Conservation (phyloP, 2,888 invertebrate genomes). For the Drosophila longiperda region DNA sequence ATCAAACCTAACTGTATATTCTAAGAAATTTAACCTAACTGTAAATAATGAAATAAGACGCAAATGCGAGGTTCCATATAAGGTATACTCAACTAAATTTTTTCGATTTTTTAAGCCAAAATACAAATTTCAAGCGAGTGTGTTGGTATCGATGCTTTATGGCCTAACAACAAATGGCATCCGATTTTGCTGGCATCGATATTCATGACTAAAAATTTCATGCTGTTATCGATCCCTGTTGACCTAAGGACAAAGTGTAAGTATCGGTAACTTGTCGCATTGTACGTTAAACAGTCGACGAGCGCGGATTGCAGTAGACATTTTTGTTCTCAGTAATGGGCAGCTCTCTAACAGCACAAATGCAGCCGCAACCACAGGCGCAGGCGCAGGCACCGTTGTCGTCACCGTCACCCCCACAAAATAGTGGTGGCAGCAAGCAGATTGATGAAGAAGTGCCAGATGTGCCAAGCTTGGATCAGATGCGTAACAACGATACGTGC, state of each 20-base stretch:
- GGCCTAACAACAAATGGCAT: not conserved
- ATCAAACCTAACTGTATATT: no score
- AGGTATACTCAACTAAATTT: no score
- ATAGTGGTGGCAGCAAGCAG: not conserved
- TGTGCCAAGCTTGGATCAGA: constrained; percentile 11
- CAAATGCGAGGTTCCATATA: no score
- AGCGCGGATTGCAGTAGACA: constrained; percentile 42
- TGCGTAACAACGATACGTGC: constrained; percentile 64
- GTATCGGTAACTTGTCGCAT: constrained; percentile 46
- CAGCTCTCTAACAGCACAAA: constrained; percentile 34
- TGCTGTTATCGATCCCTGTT: no score
- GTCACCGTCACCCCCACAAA: not conserved
- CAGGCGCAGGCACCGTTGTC: not conserved
- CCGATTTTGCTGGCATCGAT: no score
- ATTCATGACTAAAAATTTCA: not conserved
- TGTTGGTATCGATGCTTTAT: no score
- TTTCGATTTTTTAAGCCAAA: no score
- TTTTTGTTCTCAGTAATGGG: constrained; percentile 28
- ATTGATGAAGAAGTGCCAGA: not conserved
- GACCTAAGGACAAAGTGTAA: not conserved
- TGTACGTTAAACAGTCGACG: constrained; percentile 54
- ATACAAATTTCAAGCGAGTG: no score
- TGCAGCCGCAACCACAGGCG: not conserved
- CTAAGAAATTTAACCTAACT: no score
- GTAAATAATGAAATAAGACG: no score